Percentiles rank a stretch among this genome's conserved stretches.
Conservation (phyloP, 2,888 invertebrate species). For the Dynastes maya region DNA sequence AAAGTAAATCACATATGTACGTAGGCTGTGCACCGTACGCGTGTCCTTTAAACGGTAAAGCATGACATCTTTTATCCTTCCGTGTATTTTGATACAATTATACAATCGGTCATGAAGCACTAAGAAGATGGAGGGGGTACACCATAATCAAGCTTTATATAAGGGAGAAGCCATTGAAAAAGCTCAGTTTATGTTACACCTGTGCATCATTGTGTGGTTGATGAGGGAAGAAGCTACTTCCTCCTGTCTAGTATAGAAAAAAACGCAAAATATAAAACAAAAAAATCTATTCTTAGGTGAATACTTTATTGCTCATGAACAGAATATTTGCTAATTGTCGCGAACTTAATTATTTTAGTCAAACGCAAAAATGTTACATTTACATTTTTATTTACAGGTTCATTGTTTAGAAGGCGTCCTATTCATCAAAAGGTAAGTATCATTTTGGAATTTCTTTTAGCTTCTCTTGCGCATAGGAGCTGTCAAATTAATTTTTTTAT, state of each 20-base stretch:
- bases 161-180: constrained; percentile 48
- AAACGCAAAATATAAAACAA: no score
- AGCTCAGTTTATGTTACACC: constrained; percentile 45
- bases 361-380: no score
- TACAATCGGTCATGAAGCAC: constrained; percentile 43
- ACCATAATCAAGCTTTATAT: constrained; percentile 34
- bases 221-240: constrained; percentile 4
- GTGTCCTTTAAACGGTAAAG: constrained; percentile 28
- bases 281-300: no score
- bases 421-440: no score
- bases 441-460: no score
- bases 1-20: constrained; percentile 18
- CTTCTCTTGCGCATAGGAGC: no score
- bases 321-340: no score
- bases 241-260: not conserved
- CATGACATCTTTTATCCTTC: constrained; percentile 41
- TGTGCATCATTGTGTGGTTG: constrained; percentile 30
- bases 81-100: constrained; percentile 47
- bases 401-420: no score
- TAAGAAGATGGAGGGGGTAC: constrained; percentile 30
- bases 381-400: no score
- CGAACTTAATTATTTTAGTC: no score
- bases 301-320: no score
- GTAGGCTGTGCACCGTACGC: not conserved
- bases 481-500: no score